Evolutionary conservation across 1,140 invertebrate genomes (phyloP).

Genomic region (Scaptomyza hsui): DNA sequence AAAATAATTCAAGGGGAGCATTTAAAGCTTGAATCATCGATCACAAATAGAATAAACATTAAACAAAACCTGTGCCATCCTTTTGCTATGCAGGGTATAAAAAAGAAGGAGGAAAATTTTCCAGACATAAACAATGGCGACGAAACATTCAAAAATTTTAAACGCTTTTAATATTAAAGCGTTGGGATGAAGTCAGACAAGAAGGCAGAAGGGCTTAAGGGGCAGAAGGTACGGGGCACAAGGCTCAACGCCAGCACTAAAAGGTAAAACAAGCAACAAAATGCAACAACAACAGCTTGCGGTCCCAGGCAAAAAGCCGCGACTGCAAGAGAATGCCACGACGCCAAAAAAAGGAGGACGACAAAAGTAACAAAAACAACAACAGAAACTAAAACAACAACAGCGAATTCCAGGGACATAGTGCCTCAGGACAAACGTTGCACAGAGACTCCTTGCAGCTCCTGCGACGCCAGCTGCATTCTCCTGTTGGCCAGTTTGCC

Average conservation of each 20-base stretch:
- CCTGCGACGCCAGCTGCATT: slow-evolving; percentile 3
- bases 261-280: slow-evolving; percentile 46
- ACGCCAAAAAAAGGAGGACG: too few relatives aligned
- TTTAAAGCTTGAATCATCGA: too few relatives aligned
- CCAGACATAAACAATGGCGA: slow-evolving; percentile 65
- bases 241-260: slow-evolving; percentile 3
- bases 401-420: slow-evolving; percentile 1
- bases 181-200: slow-evolving; percentile 43
- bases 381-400: slow-evolving; percentile 9
- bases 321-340: slow-evolving; percentile 54
- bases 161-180: slow-evolving; percentile 82
- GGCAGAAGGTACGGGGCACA: neutral
- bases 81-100: slow-evolving; percentile 11
- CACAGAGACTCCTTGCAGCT: slow-evolving; percentile 6
- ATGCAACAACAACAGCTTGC: slow-evolving; percentile 55
- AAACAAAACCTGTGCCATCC: neutral
- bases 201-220: neutral
- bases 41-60: too few relatives aligned
- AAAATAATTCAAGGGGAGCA: too few relatives aligned
- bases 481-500: slow-evolving; percentile 32
- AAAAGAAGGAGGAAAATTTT: neutral
- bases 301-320: slow-evolving; percentile 56
- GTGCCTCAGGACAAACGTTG: slow-evolving; percentile 8
- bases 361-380: slow-evolving; percentile 25
- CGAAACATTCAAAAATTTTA: slow-evolving; percentile 71